Conservation (phyloP, 2,888 invertebrate genomes). For the Ophioninae sp. region DNA sequence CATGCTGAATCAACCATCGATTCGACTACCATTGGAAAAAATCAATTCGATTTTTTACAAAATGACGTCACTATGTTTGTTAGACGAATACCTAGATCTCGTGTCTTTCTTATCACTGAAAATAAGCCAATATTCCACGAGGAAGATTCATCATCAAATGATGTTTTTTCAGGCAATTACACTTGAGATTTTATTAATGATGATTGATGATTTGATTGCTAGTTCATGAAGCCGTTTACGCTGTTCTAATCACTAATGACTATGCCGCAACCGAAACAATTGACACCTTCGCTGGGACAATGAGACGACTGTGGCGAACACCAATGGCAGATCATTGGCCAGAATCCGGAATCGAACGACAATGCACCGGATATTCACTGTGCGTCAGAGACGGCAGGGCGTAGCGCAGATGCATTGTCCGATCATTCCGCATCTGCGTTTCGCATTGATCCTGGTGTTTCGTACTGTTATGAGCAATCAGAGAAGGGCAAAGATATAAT, state of each 20-base stretch:
- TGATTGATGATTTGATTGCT: background rate
- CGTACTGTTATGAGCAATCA: conserved; percentile 32
- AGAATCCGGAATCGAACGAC: conserved; percentile 43
- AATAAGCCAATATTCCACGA: background rate
- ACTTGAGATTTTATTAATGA: background rate
- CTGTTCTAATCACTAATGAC: background rate
- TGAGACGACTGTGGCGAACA: conserved; percentile 42
- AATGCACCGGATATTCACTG: conserved; percentile 44
- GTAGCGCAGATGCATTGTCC: conserved; percentile 55
- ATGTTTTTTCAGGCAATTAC: background rate
- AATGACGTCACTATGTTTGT: too few relatives aligned
- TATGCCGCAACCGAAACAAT: conserved; percentile 3
- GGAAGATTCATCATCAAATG: background rate
- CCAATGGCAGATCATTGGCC: conserved; percentile 41
- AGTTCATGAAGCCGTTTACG: too few relatives aligned
- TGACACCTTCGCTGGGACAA: conserved; percentile 43
- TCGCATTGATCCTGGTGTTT: conserved; percentile 43
- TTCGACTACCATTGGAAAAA: background rate
- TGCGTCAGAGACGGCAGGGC: conserved; percentile 25
- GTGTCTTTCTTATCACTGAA: background rate
- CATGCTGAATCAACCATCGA: background rate
- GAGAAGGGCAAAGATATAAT: conserved; percentile 39
- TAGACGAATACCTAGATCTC: background rate
- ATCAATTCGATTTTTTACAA: background rate
- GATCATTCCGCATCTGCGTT: conserved; percentile 58